Conservation (phyloP, 2,797 vertebrate genomes). For the Peromyscus aztecus region DNA sequence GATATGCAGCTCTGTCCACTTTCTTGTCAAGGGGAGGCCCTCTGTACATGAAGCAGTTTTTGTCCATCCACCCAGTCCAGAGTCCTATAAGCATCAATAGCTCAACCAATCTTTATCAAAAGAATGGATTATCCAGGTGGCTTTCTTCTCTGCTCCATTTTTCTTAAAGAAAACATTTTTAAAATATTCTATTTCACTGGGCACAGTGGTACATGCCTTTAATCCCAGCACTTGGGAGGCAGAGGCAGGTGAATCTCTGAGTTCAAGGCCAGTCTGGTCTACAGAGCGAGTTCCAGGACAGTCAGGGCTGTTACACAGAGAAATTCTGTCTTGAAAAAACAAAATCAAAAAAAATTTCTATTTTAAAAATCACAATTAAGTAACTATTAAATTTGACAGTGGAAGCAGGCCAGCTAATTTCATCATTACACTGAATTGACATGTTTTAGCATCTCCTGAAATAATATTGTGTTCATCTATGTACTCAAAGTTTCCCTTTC, state of each 20-base stretch:
- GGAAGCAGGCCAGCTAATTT: background rate
- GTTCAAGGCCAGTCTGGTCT: too few relatives aligned
- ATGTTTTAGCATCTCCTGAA: background rate
- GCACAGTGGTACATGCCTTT: too few relatives aligned
- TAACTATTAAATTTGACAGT: background rate
- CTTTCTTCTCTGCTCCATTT: background rate
- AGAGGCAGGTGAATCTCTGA: too few relatives aligned
- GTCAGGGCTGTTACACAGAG: too few relatives aligned
- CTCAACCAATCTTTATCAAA: background rate
- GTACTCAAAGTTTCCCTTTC: slow-evolving; percentile 7
- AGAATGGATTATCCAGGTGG: background rate
- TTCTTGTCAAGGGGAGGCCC: background rate
- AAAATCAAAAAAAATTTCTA: background rate
- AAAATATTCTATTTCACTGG: background rate
- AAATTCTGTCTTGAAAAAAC: too few relatives aligned
- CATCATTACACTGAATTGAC: background rate
- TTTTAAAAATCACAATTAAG: slow-evolving; percentile 16
- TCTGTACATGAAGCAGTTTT: slow-evolving; percentile 7
- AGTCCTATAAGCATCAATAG: slow-evolving; percentile 3
- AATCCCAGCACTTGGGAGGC: too few relatives aligned
- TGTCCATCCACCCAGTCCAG: background rate
- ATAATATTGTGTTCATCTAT: background rate
- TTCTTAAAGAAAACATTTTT: background rate
- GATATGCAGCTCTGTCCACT: background rate
- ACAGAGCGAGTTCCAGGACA: too few relatives aligned